Percentiles rank a stretch among this genome's conserved stretches.
phyloP scores from a whole-genome alignment of 1,140 invertebrate species.

The Tetraneura akinire region DNA sequence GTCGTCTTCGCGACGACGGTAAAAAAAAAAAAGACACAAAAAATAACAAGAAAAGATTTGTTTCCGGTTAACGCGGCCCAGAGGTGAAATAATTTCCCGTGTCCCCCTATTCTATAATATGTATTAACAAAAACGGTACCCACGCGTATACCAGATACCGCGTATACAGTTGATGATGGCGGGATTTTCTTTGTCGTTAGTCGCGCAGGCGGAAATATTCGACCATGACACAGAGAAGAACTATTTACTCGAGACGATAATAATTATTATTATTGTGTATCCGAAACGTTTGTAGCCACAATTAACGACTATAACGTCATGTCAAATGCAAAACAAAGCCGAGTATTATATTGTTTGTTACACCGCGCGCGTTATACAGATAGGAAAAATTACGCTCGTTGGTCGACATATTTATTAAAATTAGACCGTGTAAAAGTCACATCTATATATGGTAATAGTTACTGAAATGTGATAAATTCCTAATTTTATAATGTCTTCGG shows the following conservation, averaged over 20 bases:
- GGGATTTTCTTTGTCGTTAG: background rate
- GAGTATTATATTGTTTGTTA: too few species aligned
- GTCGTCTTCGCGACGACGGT: background rate
- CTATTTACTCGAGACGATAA: background rate
- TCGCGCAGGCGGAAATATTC: background rate
- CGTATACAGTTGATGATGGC: background rate
- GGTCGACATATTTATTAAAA: conserved; percentile 10
- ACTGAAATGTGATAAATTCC: too few species aligned
- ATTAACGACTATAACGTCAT: background rate
- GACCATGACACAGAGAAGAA: background rate
- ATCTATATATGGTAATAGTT: too few species aligned
- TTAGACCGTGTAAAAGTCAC: background rate
- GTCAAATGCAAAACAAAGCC: background rate
- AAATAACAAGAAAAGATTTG: background rate
- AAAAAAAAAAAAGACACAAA: background rate
- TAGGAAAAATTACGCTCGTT: too few species aligned
- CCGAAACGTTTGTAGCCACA: background rate
- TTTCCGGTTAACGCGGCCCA: background rate
- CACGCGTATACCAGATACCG: background rate
- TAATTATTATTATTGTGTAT: conserved; percentile 5
- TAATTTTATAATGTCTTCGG: too few species aligned
- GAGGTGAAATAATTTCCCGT: background rate
- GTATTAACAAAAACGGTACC: background rate
- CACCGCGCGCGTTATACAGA: too few species aligned
- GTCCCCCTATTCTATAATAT: background rate